Percentiles rank a stretch among this genome's conserved stretches.
Conservation (phyloP, 2,888 invertebrate genomes). For the Zootermopsis nevadensis region DNA sequence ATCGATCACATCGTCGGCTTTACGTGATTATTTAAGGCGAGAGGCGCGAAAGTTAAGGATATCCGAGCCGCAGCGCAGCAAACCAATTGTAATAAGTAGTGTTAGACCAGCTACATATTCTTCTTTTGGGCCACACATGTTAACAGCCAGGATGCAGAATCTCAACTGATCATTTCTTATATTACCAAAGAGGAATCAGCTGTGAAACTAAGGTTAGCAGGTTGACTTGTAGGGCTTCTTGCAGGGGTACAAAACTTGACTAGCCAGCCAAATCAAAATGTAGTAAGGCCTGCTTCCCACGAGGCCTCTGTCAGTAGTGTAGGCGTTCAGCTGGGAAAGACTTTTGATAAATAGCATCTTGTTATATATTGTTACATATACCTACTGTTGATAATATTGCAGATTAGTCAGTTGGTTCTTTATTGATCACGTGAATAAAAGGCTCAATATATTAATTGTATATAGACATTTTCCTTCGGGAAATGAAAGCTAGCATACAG, state of each 20-base stretch:
- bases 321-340: slow-evolving; percentile 52
- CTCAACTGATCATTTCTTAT: slow-evolving; percentile 49
- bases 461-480: slow-evolving; percentile 46
- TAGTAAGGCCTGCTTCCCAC: slow-evolving; percentile 50
- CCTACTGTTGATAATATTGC: slow-evolving; percentile 55
- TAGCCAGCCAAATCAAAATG: slow-evolving; percentile 55
- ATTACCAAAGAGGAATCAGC: slow-evolving; percentile 55
- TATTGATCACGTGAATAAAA: slow-evolving; percentile 53
- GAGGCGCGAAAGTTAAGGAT: background rate
- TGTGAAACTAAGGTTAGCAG: slow-evolving; percentile 52
- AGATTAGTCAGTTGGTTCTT: slow-evolving; percentile 54
- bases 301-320: slow-evolving; percentile 51
- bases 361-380: slow-evolving; percentile 56
- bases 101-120: slow-evolving; percentile 37
- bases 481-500: slow-evolving; percentile 47
- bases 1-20: slow-evolving; percentile 35
- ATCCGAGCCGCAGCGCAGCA: background rate
- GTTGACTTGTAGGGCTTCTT: slow-evolving; percentile 52
- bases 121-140: slow-evolving; percentile 38
- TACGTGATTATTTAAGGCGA: slow-evolving; percentile 12
- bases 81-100: background rate
- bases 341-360: slow-evolving; percentile 56
- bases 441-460: slow-evolving; percentile 54
- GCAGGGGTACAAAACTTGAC: slow-evolving; percentile 53
- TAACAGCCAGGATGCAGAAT: slow-evolving; percentile 28